A percentile compares a stretch with the other conserved stretches of the same genome.
These are phyloP conservation scores for Circaetus cinerascens DNA, from an alignment of 2,113 vertebrate species.

Conservation along the genomic window DNA sequence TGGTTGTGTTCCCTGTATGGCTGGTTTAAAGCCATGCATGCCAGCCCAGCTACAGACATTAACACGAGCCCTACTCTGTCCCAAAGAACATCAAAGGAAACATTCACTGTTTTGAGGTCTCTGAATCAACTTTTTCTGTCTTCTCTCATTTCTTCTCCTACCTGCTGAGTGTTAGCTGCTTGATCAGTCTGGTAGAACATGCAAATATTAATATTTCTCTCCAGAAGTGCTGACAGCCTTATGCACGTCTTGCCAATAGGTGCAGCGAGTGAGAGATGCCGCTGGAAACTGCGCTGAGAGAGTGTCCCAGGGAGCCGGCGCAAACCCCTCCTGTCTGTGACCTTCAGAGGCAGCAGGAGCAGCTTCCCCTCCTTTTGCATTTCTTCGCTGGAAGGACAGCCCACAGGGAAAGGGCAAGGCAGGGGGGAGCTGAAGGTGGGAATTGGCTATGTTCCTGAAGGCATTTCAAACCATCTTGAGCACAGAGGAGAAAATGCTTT, in stretches of 20 bases:
- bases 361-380: background rate
- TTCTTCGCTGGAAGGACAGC: background rate
- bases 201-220: background rate
- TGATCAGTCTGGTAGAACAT: background rate
- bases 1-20: background rate
- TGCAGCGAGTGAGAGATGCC: background rate
- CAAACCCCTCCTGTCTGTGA: rapidly evolving
- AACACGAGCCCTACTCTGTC: rapidly evolving
- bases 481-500: background rate
- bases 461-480: background rate
- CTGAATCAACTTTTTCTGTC: background rate
- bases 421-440: background rate
- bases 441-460: background rate
- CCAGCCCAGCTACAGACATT: background rate
- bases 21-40: background rate
- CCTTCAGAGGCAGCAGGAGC: background rate
- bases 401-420: background rate
- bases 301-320: rapidly evolving
- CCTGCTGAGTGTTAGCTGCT: background rate
- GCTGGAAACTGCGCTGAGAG: background rate
- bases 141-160: background rate
- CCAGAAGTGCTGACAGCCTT: background rate
- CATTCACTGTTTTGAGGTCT: background rate
- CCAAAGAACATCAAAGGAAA: background rate
- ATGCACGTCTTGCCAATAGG: background rate